phyloP scores from a whole-genome alignment of 2,113 vertebrate species.

The Micromys minutus region DNA sequence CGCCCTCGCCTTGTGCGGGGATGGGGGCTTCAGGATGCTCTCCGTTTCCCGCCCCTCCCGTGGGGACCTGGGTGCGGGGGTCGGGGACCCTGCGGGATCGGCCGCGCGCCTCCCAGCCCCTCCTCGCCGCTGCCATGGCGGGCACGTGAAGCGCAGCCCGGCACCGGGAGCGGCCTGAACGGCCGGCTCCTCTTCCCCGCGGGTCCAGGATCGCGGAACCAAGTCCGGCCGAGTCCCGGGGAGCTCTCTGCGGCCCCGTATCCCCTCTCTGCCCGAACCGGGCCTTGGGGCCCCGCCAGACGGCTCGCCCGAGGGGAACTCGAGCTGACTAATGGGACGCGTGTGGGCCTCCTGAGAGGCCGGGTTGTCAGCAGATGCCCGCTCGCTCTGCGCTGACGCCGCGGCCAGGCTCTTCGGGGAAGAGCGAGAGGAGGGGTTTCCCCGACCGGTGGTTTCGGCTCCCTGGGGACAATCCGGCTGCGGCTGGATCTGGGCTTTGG shows the following conservation, averaged over 20 bases:
- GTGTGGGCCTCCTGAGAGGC: constrained; percentile 81
- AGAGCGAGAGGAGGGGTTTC: constrained; percentile 78
- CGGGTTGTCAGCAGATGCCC: constrained; percentile 83
- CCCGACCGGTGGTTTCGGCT: constrained; percentile 63
- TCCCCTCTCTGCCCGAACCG: constrained; percentile 63
- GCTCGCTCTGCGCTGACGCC: constrained; percentile 78
- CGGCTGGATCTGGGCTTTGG: constrained; percentile 36
- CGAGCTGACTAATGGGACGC: constrained; percentile 85
- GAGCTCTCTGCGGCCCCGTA: constrained; percentile 39
- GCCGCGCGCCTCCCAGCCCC: constrained; percentile 5
- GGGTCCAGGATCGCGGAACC: constrained; percentile 77
- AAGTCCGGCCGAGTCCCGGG: constrained; percentile 44
- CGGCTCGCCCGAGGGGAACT: constrained; percentile 86
- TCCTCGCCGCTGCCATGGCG: constrained; percentile 67
- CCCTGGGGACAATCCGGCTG: constrained; percentile 62
- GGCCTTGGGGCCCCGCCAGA: constrained; percentile 84
- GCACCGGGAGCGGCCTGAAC: constrained; percentile 78
- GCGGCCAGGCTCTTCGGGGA: constrained; percentile 82
- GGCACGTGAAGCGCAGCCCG: constrained; percentile 79
- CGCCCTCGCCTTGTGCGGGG: neutral
- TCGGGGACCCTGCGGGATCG: constrained; percentile 71
- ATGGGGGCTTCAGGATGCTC: constrained; percentile 52
- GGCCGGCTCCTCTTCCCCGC: constrained; percentile 68
- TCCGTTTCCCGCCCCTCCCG: neutral
- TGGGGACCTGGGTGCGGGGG: constrained; percentile 54